Conservation (phyloP, 1,140 invertebrate species). For the Drosophila pandora region DNA sequence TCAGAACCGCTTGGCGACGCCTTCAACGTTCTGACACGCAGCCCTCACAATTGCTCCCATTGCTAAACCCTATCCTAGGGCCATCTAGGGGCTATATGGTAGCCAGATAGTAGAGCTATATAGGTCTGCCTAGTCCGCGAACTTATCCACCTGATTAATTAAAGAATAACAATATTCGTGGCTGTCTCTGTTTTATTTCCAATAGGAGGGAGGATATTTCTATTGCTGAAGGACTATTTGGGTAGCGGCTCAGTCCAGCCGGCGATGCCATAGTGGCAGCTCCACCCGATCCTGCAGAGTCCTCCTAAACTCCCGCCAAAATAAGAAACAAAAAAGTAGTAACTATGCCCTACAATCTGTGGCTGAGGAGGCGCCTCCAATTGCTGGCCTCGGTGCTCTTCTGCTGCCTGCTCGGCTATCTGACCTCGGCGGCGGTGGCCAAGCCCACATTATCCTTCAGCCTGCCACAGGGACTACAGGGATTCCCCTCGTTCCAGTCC, state of each 20-base stretch:
- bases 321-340: not conserved
- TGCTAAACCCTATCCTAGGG: slow-evolving; percentile 9
- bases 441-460: slow-evolving; percentile 80
- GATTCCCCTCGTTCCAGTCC: slow-evolving; percentile 77
- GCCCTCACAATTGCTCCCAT: slow-evolving; percentile 3
- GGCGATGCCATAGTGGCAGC: slow-evolving; percentile 45
- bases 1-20: slow-evolving; percentile 23
- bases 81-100: not conserved
- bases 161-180: slow-evolving; percentile 17
- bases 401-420: slow-evolving; percentile 64
- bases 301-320: not conserved
- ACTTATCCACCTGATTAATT: slow-evolving; percentile 37
- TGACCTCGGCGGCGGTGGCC: slow-evolving; percentile 66
- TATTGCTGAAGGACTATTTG: slow-evolving; percentile 2
- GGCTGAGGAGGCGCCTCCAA: slow-evolving; percentile 57
- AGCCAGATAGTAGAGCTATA: not conserved
- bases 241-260: slow-evolving; percentile 43
- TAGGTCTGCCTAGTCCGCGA: slow-evolving; percentile 10
- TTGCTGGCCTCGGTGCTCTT: slow-evolving; percentile 64
- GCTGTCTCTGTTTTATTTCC: not conserved
- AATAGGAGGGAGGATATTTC: not conserved
- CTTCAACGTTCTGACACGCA: slow-evolving; percentile 36
- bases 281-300: slow-evolving; percentile 5
- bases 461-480: slow-evolving; percentile 73
- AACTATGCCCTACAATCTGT: slow-evolving; percentile 57